These are phyloP conservation scores for Drosophila neoperkinsi DNA, from an alignment of 2,888 invertebrate genomes.

Conservation along the genomic window DNA sequence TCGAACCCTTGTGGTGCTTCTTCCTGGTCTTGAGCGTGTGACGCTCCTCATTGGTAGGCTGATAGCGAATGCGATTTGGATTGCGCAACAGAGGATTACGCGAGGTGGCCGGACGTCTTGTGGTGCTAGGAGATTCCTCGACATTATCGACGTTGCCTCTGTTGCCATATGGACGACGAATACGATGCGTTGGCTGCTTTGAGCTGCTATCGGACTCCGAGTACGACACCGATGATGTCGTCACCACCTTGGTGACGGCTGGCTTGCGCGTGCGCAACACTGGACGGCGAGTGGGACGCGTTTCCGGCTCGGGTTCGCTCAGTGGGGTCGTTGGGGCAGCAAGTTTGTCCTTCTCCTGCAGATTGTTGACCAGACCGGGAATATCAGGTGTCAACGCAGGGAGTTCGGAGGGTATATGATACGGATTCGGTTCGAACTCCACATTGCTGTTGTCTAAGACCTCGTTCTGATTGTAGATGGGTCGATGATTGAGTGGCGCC, in stretches of 20 bases:
- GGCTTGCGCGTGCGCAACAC: conserved; percentile 87
- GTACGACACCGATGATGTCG: conserved; percentile 83
- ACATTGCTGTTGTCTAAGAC: conserved; percentile 84
- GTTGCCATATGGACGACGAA: conserved; percentile 85
- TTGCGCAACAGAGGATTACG: conserved; percentile 83
- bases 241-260: conserved; percentile 78
- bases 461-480: conserved; percentile 81
- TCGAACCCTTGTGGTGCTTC: conserved; percentile 72
- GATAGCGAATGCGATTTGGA: conserved; percentile 85
- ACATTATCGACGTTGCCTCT: conserved; percentile 59
- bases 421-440: conserved; percentile 85
- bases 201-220: conserved; percentile 79
- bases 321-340: conserved; percentile 72
- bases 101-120: conserved; percentile 68
- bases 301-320: conserved; percentile 83
- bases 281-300: conserved; percentile 85
- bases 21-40: conserved; percentile 81
- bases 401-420: conserved; percentile 86
- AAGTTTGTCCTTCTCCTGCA: conserved; percentile 86
- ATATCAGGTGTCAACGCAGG: conserved; percentile 87
- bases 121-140: conserved; percentile 57
- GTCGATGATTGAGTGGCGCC: conserved; percentile 78
- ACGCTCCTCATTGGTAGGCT: conserved; percentile 84
- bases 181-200: conserved; percentile 82
- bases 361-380: conserved; percentile 87